A percentile compares a stretch with the other conserved stretches of the same genome.
Conservation (phyloP, 2,888 invertebrate genomes). For the Conistra vaccinii region DNA sequence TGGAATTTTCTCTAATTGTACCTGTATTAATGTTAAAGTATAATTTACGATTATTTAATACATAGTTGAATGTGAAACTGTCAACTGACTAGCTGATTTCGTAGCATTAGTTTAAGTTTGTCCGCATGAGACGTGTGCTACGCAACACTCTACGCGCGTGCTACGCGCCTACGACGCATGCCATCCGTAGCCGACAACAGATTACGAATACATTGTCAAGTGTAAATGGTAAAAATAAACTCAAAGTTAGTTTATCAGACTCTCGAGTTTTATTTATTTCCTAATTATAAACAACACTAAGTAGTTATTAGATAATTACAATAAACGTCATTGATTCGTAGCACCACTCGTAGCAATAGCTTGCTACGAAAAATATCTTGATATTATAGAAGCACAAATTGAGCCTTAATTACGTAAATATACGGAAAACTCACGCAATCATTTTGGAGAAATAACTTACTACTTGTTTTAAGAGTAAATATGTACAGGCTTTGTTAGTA, state of each 20-base stretch:
- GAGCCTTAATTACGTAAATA: neutral
- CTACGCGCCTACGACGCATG: slow-evolving; percentile 87
- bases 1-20: slow-evolving; percentile 63
- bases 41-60: slow-evolving; percentile 60
- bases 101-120: slow-evolving; percentile 79
- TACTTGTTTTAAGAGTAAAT: slow-evolving; percentile 1
- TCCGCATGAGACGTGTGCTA: slow-evolving; percentile 81
- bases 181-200: slow-evolving; percentile 89
- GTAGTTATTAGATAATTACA: neutral
- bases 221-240: slow-evolving; percentile 92
- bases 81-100: slow-evolving; percentile 71
- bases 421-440: neutral
- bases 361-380: slow-evolving; percentile 26
- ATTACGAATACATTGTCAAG: slow-evolving; percentile 91
- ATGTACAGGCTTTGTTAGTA: neutral
- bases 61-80: slow-evolving; percentile 65
- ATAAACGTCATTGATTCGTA: slow-evolving; percentile 19
- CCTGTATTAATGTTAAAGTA: slow-evolving; percentile 61
- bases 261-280: slow-evolving; percentile 85
- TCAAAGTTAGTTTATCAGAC: slow-evolving; percentile 91
- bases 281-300: neutral
- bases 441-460: slow-evolving; percentile 1
- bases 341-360: slow-evolving; percentile 19
- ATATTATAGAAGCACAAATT: neutral
- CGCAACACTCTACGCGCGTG: slow-evolving; percentile 82